A percentile compares a stretch with the other conserved stretches of the same genome.
Conservation (phyloP, 2,888 invertebrate genomes). For the Apantesis nais region DNA sequence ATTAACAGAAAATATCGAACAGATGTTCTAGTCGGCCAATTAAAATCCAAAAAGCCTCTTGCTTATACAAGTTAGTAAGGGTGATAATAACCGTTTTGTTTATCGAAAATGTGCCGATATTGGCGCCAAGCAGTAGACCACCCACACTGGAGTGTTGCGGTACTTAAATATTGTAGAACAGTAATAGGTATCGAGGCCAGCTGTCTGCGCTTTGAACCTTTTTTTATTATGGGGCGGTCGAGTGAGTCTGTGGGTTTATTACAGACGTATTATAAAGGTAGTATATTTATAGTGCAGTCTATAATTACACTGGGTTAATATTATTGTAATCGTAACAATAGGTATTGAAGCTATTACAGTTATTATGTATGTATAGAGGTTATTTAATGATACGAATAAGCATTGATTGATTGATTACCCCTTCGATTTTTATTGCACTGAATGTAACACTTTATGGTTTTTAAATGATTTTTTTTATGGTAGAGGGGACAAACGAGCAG, state of each 20-base stretch:
- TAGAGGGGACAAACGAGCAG: no score
- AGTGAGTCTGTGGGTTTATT: constrained; percentile 5
- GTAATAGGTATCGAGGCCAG: constrained; percentile 9
- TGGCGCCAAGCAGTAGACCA: constrained; percentile 33
- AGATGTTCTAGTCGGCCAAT: constrained; percentile 21
- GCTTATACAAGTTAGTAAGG: neutral
- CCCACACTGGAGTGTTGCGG: constrained; percentile 31
- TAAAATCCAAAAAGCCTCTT: constrained; percentile 18
- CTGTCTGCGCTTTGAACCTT: constrained; percentile 16
- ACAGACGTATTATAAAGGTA: neutral
- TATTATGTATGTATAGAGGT: neutral
- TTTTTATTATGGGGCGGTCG: constrained; percentile 35
- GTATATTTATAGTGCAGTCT: neutral
- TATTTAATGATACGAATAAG: neutral
- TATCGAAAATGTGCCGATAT: constrained; percentile 26
- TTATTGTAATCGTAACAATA: neutral
- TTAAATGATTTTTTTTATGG: no score
- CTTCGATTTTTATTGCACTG: neutral
- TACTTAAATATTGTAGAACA: constrained; percentile 6
- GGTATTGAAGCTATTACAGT: no score
- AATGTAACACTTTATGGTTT: no score
- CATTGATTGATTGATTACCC: neutral
- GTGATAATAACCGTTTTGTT: constrained; percentile 18
- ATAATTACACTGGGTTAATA: neutral
- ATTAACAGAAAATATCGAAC: constrained; percentile 10